Percentiles rank a stretch among this genome's conserved stretches.
Conservation (phyloP, 2,113 vertebrate genomes). For the Carollia perspicillata region DNA sequence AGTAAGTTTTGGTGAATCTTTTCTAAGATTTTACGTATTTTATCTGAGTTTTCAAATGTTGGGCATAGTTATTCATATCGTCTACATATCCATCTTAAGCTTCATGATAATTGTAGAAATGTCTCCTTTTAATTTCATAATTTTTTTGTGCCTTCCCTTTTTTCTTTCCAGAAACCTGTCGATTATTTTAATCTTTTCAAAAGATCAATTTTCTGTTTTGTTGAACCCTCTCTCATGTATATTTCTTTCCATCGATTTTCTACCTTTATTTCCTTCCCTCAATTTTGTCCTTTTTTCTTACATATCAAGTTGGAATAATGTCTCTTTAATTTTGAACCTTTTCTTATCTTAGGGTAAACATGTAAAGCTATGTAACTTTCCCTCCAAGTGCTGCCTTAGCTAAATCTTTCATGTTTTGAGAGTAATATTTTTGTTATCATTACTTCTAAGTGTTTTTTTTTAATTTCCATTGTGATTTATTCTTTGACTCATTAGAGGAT, state of each 20-base stretch:
- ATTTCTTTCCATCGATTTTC: background rate
- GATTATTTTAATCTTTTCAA: background rate
- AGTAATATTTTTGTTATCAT: background rate
- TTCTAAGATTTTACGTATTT: background rate
- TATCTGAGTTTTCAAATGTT: background rate
- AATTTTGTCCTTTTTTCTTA: background rate
- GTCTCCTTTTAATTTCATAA: background rate
- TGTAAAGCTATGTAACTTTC: background rate
- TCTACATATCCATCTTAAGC: background rate
- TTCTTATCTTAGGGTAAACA: background rate
- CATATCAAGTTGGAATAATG: background rate
- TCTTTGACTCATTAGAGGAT: background rate
- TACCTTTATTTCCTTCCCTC: constrained; percentile 23
- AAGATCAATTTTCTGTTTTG: background rate
- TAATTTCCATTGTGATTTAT: constrained; percentile 30
- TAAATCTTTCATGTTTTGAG: background rate
- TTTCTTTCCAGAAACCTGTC: background rate
- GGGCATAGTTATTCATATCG: background rate
- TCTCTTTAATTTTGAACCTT: background rate
- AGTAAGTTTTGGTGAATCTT: background rate
- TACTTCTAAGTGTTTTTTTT: background rate
- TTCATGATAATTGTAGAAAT: background rate
- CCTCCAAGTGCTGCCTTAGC: background rate
- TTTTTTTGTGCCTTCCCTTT: background rate
- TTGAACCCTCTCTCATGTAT: background rate